Evolutionary conservation across 2,797 vertebrate species (phyloP).

Genomic region (Artibeus jamaicensis): DNA sequence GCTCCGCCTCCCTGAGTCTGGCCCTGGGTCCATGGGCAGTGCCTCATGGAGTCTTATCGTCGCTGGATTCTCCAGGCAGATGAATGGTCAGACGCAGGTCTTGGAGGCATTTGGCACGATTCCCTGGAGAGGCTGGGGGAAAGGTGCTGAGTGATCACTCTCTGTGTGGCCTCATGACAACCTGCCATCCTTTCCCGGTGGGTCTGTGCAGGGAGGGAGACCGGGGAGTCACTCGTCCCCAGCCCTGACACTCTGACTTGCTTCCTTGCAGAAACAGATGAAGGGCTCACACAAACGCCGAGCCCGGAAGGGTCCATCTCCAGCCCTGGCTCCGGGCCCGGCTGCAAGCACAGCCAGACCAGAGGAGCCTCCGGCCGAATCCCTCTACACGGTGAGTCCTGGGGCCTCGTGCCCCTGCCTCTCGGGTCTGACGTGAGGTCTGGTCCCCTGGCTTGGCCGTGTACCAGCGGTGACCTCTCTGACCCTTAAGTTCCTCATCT

Average conservation of each 20-base stretch:
- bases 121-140: not conserved
- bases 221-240: not conserved
- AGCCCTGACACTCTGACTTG: not conserved
- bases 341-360: not conserved
- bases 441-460: not conserved
- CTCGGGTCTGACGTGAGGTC: not conserved
- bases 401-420: fast-evolving
- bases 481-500: not conserved
- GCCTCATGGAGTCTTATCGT: fast-evolving
- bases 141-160: not conserved
- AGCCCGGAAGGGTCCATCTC: not conserved
- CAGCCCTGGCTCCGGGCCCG: not conserved
- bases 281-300: not conserved
- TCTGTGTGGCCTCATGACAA: not conserved
- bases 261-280: slow-evolving; percentile 3
- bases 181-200: not conserved
- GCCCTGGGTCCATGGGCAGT: fast-evolving
- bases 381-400: slow-evolving; percentile 67
- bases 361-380: not conserved
- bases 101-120: fast-evolving
- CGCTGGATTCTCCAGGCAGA: not conserved
- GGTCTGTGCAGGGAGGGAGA: not conserved
- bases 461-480: not conserved
- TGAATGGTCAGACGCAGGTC: too few relatives aligned
- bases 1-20: not conserved